Evolutionary conservation across 2,797 vertebrate species (phyloP), one percentile per base, ranked within the genome.

Genomic region (Chelidonichthys spinosus): DNA sequence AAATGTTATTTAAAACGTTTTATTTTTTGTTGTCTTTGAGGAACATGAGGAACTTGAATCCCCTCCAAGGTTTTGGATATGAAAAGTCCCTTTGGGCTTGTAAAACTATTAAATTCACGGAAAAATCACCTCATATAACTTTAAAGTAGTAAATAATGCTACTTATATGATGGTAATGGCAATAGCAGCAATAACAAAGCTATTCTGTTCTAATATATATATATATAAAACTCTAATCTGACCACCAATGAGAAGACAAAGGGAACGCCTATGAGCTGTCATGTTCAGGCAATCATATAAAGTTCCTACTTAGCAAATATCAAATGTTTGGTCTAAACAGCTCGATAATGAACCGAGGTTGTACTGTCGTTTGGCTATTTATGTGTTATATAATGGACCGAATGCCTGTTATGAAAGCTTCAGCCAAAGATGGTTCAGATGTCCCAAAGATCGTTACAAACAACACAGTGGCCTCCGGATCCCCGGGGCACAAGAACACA

Each of bases 381-480:
- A 25, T 82, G 59, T 85, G 61, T 90, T 85, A 88, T 80, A 86
- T 90, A 88, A 90, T 42, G 47, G 46, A 18, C 37, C 63, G 54
- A 79, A 76, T 43, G 64, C 32, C 81, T 72, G 75, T 90, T 85
- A 81, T 76, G 70, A 83, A 84, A 79, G 76, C 59, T 46, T 79
- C 62, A 63, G 78, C 53, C 53, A 32, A 62, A 65, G 64, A 85
- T 62, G 79, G 74, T 73, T 90, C 84, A 80, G 82, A 83, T 68
- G 79, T 82, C 79, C 79, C 64, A 61, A 84, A 79, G 75, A 91
- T 84, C 76, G 72, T 85, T 82, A 84, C 55, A 73, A 76, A 87
- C 76, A 78, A 69, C 73, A 80, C 79, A 39, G 59, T 76, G 68
- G 78, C 84, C 86, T 58, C 69, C 50, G 70, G 76, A 74, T 76